Evolutionary conservation across 2,797 vertebrate genomes (phyloP), one percentile per base, ranked within the genome.

Genomic region (Dipus sagitta): DNA sequence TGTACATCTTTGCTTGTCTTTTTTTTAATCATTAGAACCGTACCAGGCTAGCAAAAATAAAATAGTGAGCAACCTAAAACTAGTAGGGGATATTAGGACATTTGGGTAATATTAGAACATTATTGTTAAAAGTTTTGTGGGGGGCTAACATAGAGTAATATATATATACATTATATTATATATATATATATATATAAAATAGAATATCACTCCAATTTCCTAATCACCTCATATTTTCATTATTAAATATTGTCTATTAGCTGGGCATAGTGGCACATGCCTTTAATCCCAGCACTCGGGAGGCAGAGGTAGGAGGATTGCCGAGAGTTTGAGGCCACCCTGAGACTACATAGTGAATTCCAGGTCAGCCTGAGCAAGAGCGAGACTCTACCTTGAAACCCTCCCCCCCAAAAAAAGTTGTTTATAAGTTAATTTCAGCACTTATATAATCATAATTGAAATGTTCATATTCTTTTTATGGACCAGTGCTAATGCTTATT

Each of bases 341-440:
- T 38, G 38, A 38, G 38, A 38, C 38, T 38, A 38, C 38, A 38
- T 38, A 38, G 38, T 38, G 38, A 38, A 38, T 38, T 38, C 38
- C 6, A 38, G 38, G 38, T 38, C 38, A 38, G 6, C 38, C 38
- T 38, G 38, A 38, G 38, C 38, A 3, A 38, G 38, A 38, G 38
- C 38, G 38, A 38, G 38, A 38, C 38, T 38, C 38, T 38, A 38
- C 38, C 3, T 38, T 38, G 38, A 38, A 38, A 38, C 38, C 38
- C 38, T 38, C 38, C 38, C 6, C 38, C 38, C 38, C 38, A 3
- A 38, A 38, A 38, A 76, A 67, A 47, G 28, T 85, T 87, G 52
- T 88, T 23, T 90, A 9, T 88, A 28, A 10, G 7, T 87, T 94
- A 93, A 74, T 64, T 6, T 91, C 62, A 90, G 42, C 26, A 87